Conservation (phyloP, 1,140 invertebrate species). For the Drosophila sp. region DNA sequence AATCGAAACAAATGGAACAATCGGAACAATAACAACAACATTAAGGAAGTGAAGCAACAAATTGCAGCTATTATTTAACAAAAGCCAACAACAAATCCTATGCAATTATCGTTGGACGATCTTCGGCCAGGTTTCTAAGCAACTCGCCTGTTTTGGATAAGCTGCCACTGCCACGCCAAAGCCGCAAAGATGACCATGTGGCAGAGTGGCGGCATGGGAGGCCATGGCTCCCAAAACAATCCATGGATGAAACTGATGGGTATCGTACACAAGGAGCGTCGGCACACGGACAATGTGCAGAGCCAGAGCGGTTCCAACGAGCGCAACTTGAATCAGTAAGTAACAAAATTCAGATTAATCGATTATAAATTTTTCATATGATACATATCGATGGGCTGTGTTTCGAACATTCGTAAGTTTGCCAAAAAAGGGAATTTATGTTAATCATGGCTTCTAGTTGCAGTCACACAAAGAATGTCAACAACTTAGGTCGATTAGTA, state of each 20-base stretch:
- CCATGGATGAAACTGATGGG: constrained; percentile 93
- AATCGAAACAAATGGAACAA: background rate
- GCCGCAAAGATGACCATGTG: constrained; percentile 88
- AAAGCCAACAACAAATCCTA: constrained; percentile 1
- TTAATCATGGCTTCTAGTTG: too few species aligned
- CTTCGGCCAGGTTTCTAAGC: constrained; percentile 9
- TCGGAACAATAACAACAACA: background rate
- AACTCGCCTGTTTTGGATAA: constrained; percentile 25
- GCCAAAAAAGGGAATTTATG: too few species aligned
- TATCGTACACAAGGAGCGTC: constrained; percentile 90
- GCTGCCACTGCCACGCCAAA: constrained; percentile 49
- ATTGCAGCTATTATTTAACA: background rate
- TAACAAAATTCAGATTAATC: constrained; percentile 39
- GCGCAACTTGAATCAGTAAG: constrained; percentile 88
- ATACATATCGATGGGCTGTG: too few species aligned
- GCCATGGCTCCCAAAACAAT: constrained; percentile 91
- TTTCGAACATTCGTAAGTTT: too few species aligned
- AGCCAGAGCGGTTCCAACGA: constrained; percentile 86
- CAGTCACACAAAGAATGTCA: too few species aligned
- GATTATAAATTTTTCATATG: too few species aligned
- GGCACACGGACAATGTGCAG: constrained; percentile 86
- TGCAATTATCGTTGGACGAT: constrained; percentile 13
- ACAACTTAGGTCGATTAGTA: too few species aligned
- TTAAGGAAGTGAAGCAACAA: background rate
- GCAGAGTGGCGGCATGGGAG: constrained; percentile 88